Base-by-base conservation (phyloP, 2,113 vertebrate genomes). In the Albula glossodonta region DNA sequence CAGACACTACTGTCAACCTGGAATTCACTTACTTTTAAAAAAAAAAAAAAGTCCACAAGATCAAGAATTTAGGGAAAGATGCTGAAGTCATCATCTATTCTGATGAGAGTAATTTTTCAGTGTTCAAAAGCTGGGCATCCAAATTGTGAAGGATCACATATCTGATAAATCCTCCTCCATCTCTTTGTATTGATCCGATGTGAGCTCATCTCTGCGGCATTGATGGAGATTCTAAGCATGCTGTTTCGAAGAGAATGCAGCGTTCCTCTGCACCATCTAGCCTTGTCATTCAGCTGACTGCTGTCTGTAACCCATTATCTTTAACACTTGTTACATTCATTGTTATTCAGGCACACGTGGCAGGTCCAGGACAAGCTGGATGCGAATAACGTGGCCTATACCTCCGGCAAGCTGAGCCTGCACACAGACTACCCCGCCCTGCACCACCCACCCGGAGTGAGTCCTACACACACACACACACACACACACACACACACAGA, bases 321-420 rank as follows among this genome's bases (percentile, higher is more conserved):
- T 49, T 89, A 77, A 89, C 70, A 4, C 84, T 78, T 90, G 91
- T 89, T 17, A 17, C 31, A 22, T 82, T 84, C 78, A 56, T 48
- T 85, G 57, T 84, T 78, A 85, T 92, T 90, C 91, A 99, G 98
- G 88, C 97, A 96, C 86, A 99, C 97, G 25, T 99, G 97, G 97
- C 97, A 99, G 93, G 98, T 99, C 85, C 96, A 97, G 94, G 97
- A 99, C 93, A 99, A 99, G 93, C 84, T 91, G 49, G 93, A 95
- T 89, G 97, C 98, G 51, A 98, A 98, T 94, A 99, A 99, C 0
- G 96, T 99, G 41, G 98, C 98, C 78, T 99, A 99, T 81, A 99
- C 98, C 2, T 95, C 96, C 0, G 97, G 95, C 66, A 96, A 94
- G 83, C 94, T 99, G 2, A 97, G 96, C 51, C 96, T 96, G 87